Evolutionary conservation across 2,888 invertebrate genomes (phyloP), one percentile per base, ranked within the genome.

Genomic region (Hypomecis punctinalis): DNA sequence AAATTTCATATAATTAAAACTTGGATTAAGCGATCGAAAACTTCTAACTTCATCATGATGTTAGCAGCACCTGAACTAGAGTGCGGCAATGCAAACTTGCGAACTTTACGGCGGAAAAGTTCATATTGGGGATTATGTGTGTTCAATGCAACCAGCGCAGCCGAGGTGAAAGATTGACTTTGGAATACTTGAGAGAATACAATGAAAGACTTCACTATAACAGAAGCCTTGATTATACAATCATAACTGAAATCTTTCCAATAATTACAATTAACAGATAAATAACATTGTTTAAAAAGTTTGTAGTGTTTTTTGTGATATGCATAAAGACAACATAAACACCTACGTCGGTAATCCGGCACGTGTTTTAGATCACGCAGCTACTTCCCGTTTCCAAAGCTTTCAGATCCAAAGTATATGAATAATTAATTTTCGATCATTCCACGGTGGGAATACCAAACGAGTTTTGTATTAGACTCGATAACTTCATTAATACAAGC

Each of bases 41-140:
- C 78, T 78, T 72, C 67, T 63, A 79, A 82, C 75, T 79, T 67
- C 69, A 75, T 76, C 73, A 70, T 72, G 66, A 67, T 23, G 54
- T 67, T 49, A 58, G 53, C 66, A 62, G 62, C 62, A 71, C 68
- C 69, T 61, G 72, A 69, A 72, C 69, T 68, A 55, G 71, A 71
- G 72, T 68, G 69, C 70, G 66, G 54, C 62, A 67, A 64, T 73
- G 35, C 47, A 33, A 47, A 47, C 33, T 45, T 8, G 61, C 36
- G 7, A 79, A 76, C 69, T 78, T 79, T 66, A 69, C 72, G 70
- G 74, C 71, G 72, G 74, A 73, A 77, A 79, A 79, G 68, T 80
- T 74, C 58, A 51, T 59, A 70, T 63, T 65, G 54, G 57, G 33
- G 51, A 65, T 2, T 23, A 66, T 65, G 62, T 58, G 52, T 55